Conservation (phyloP, 1,140 invertebrate genomes). For the Scaptomyza montana region DNA sequence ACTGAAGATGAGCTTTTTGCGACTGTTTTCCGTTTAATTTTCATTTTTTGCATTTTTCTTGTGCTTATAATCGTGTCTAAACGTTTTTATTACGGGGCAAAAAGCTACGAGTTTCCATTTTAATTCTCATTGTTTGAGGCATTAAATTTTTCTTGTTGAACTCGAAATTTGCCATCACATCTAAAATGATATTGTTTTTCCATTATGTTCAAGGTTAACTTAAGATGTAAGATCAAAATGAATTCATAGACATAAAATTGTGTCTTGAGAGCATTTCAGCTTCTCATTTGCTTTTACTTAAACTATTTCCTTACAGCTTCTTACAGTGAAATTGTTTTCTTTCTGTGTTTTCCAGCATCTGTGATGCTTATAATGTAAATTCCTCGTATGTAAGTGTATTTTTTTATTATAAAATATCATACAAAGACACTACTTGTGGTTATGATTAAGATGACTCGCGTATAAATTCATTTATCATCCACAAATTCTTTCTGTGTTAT, state of each 20-base stretch:
- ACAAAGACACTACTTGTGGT: neutral
- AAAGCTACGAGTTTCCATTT: too few species aligned
- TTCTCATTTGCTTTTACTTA: neutral
- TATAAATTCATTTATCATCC: constrained; percentile 5
- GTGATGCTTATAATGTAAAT: too few species aligned
- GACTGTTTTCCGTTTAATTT: neutral
- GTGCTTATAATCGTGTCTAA: constrained; percentile 1
- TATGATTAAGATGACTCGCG: neutral
- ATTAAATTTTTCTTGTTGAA: too few species aligned
- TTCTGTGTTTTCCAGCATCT: neutral
- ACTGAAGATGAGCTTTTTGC: constrained; percentile 11
- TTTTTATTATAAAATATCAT: neutral
- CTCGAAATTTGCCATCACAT: too few species aligned
- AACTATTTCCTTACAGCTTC: neutral
- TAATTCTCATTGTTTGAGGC: too few species aligned
- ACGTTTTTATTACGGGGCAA: neutral
- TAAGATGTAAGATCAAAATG: too few species aligned
- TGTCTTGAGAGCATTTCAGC: neutral
- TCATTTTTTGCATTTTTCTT: neutral
- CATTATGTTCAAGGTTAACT: too few species aligned
- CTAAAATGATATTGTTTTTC: too few species aligned
- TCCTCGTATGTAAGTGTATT: too few species aligned
- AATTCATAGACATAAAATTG: too few species aligned
- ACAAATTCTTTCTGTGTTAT: neutral
- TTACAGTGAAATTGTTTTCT: neutral